Evolutionary conservation across 2,888 invertebrate genomes (phyloP).

Genomic region (Aspidiotus rigidus): DNA sequence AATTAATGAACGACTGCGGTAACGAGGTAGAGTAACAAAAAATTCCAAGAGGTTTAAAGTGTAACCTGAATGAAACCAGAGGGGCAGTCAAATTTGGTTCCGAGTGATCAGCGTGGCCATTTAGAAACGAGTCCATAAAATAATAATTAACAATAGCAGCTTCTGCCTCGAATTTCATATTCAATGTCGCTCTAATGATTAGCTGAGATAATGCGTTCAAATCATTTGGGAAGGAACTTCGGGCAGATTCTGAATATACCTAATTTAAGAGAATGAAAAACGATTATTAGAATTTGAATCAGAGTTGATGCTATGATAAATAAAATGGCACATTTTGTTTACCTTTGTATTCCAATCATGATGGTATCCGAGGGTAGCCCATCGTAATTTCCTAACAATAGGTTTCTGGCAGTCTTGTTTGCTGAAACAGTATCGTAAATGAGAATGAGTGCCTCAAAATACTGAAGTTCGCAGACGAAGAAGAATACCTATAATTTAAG

Average conservation of each 20-base stretch:
- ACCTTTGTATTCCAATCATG: slow-evolving; percentile 96
- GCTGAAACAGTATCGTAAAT: background rate
- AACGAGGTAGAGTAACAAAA: background rate
- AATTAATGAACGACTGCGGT: background rate
- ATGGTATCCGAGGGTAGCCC: slow-evolving; percentile 95
- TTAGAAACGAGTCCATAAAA: slow-evolving; percentile 80
- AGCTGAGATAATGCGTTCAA: slow-evolving; percentile 55
- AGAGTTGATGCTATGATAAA: slow-evolving; percentile 3
- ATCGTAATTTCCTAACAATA: slow-evolving; percentile 56
- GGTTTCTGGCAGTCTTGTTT: background rate
- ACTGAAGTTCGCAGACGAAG: too few species aligned
- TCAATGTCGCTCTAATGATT: slow-evolving; percentile 54
- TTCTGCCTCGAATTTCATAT: slow-evolving; percentile 59
- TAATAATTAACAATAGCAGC: slow-evolving; percentile 97
- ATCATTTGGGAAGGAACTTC: slow-evolving; percentile 63
- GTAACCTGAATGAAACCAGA: slow-evolving; percentile 76
- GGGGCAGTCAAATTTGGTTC: slow-evolving; percentile 79
- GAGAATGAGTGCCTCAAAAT: background rate
- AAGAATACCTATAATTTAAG: background rate
- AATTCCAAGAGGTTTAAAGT: background rate
- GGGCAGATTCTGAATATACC: slow-evolving; percentile 61
- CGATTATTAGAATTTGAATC: slow-evolving; percentile 24
- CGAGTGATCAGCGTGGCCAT: slow-evolving; percentile 91
- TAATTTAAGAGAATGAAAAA: slow-evolving; percentile 40
- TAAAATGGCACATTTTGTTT: slow-evolving; percentile 40